Evolutionary conservation across 2,888 invertebrate genomes (phyloP), one percentile per base, ranked within the genome.

Genomic region (Alcis repandata): DNA sequence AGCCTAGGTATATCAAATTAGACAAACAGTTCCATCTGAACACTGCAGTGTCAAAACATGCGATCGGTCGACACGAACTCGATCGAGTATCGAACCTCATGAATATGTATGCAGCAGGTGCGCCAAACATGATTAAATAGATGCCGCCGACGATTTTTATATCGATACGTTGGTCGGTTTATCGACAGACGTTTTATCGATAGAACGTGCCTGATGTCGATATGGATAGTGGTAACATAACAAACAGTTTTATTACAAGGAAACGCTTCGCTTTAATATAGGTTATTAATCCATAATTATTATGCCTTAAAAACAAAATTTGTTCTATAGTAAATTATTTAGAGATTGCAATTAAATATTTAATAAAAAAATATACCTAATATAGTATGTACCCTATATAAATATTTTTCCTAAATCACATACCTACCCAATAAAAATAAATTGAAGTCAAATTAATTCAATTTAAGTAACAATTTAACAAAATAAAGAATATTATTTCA

Each of bases 21-120:
- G 8, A 0, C 10, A 38, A n/a, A 4, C 13, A 15, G 11, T 43
- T 48, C 15, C n/a, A 2, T 52, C 27, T 32, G 48, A 64, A 68
- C 62, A 66, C 64, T 67, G 65, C 51, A 70, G 71, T 72, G 69
- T 83, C 80, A 84, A 84, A 80, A 85, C 86, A 87, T 85, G 85
- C 89, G 87, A 90, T 88, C 64, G 54, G 57, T 84, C 74, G 79
- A 78, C 76, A 77, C 79, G 84, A 85, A 86, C 80, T 76, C 82
- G 88, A 89, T 88, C 15, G 40, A 15, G 22, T 22, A 56, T 56
- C 43, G 43, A 32, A 86, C 70, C 78, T 89, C 89, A 92, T 92
- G 91, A 92, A 92, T 92, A 92, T 92, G 92, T 90, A 92, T 92
- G 60, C 89, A 91, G 91, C 92, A 92, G 92, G 91, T 92, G 91